Evolutionary conservation across 2,797 vertebrate species (phyloP).

Genomic region (Antrozous pallidus): DNA sequence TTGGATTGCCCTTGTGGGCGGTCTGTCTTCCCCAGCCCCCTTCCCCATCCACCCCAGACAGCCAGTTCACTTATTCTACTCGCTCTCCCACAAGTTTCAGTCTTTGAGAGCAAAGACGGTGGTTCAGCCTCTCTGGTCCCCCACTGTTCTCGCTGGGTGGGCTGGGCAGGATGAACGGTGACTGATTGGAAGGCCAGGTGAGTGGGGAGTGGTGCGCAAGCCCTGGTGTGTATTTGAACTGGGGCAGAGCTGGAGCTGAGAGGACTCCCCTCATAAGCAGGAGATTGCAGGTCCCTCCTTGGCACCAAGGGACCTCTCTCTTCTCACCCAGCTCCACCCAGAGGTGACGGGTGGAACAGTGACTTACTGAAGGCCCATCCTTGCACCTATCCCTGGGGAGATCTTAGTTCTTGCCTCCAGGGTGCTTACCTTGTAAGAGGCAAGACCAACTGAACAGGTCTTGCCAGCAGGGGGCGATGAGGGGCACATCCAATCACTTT

Average conservation of each 20-base stretch:
- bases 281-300: not conserved
- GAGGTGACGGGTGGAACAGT: not conserved
- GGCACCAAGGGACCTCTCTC: too few species aligned
- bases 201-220: not conserved
- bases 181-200: not conserved
- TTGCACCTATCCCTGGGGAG: not conserved
- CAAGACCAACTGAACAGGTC: not conserved
- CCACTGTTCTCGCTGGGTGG: not conserved
- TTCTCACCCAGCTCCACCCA: not conserved
- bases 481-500: not conserved
- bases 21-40: not conserved
- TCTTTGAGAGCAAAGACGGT: not conserved
- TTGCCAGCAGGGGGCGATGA: not conserved
- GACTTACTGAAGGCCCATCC: not conserved
- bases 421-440: not conserved
- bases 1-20: not conserved
- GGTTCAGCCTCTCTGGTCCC: too few species aligned
- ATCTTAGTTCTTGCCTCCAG: not conserved
- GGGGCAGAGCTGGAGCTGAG: not conserved
- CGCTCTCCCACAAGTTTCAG: not conserved
- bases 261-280: too few species aligned
- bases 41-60: not conserved
- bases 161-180: not conserved
- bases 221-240: not conserved
- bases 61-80: not conserved